Percentiles rank a stretch among this genome's conserved stretches.
These are phyloP conservation scores for Hiodon tergisus DNA, from an alignment of 2,113 vertebrate species.

Conservation along the genomic window DNA sequence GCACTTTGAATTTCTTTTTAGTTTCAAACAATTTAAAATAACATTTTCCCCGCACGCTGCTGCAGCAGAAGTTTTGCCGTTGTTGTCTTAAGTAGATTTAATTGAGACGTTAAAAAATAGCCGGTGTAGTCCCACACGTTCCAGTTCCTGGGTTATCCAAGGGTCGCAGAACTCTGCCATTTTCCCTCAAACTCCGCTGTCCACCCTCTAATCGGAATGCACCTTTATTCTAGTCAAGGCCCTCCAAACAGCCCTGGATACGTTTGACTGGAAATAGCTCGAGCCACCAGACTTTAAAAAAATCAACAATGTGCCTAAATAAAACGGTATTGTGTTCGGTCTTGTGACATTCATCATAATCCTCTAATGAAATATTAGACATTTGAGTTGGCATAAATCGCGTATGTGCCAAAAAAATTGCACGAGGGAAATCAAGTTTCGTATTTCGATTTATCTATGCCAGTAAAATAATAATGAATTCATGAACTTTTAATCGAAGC, in stretches of 20 bases:
- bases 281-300: background rate
- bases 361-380: background rate
- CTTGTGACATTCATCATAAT: slow-evolving; percentile 1
- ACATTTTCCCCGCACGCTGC: too few species aligned
- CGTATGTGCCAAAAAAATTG: background rate
- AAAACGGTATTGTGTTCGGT: slow-evolving; percentile 1
- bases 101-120: slow-evolving; percentile 58
- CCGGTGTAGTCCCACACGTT: slow-evolving; percentile 62
- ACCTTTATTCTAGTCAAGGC: slow-evolving; percentile 44
- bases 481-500: background rate
- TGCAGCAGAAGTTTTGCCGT: too few species aligned
- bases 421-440: background rate
- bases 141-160: slow-evolving; percentile 62
- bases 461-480: background rate
- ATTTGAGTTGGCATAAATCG: background rate
- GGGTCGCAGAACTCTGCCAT: slow-evolving; percentile 51
- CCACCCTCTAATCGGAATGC: slow-evolving; percentile 44
- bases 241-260: slow-evolving; percentile 15
- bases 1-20: too few species aligned
- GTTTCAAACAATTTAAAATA: too few species aligned
- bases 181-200: slow-evolving; percentile 48
- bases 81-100: slow-evolving; percentile 53
- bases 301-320: slow-evolving; percentile 9
- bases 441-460: too few species aligned
- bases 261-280: slow-evolving; percentile 4